Evolutionary conservation across 2,113 vertebrate genomes (phyloP).

Genomic region (Heptranchias perlo): DNA sequence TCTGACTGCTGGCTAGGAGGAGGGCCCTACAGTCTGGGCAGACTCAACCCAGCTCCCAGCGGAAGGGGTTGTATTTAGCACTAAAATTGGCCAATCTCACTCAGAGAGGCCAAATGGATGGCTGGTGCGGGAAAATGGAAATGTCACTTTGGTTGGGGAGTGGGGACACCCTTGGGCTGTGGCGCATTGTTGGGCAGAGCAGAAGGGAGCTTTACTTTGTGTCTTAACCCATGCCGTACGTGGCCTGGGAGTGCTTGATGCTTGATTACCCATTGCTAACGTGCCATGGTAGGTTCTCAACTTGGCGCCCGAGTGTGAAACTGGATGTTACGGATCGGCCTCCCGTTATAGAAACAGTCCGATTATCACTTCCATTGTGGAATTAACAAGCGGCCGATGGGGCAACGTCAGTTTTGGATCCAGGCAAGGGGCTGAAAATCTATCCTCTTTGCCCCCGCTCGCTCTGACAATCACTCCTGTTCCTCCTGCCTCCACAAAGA

Average conservation of each 20-base stretch:
- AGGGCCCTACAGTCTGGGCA: neutral
- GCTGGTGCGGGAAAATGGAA: neutral
- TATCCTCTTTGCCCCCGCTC: no score
- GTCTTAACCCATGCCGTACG: neutral
- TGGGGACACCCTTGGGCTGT: neutral
- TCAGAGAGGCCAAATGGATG: neutral
- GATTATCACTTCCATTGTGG: neutral
- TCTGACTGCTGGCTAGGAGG: neutral
- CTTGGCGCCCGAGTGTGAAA: neutral
- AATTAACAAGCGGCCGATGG: no score
- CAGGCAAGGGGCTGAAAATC: neutral
- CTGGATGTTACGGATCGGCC: no score
- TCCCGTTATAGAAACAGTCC: neutral
- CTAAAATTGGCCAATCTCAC: neutral
- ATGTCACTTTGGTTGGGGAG: neutral
- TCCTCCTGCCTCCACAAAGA: neutral
- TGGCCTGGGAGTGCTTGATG: neutral
- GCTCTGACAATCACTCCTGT: neutral
- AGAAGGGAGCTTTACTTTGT: neutral
- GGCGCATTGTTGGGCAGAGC: neutral
- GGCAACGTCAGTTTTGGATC: neutral
- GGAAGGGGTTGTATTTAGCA: neutral
- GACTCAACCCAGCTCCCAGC: neutral
- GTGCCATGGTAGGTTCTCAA: neutral
- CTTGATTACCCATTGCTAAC: neutral